Evolutionary conservation across 1,140 invertebrate genomes (phyloP).

Genomic region (Drosophila melanogaster): DNA sequence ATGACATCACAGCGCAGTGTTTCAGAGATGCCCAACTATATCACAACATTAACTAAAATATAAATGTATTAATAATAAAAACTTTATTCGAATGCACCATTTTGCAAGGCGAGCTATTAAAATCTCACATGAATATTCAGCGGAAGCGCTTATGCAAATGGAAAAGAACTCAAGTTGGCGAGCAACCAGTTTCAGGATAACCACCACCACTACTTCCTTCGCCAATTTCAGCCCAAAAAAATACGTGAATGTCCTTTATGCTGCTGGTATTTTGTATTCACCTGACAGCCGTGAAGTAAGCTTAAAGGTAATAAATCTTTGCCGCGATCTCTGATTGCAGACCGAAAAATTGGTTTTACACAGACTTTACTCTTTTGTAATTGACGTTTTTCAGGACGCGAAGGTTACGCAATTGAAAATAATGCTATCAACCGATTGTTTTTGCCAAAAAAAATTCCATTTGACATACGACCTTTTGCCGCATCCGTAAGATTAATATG

Average conservation of each 20-base stretch:
- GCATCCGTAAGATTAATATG: conserved; percentile 20
- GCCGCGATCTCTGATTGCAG: conserved; percentile 20
- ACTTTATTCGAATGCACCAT: conserved; percentile 1
- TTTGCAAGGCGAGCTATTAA: conserved; percentile 20
- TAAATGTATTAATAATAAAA: not conserved
- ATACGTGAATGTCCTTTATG: conserved; percentile 13
- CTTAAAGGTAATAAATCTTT: conserved; percentile 49
- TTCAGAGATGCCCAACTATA: too few relatives aligned
- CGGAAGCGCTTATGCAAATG: conserved; percentile 38
- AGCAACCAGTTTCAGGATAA: conserved; percentile 34
- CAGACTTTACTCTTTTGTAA: conserved; percentile 32
- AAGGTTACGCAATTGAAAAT: conserved; percentile 1
- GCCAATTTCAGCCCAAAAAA: not conserved
- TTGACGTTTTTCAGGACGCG: conserved; percentile 9
- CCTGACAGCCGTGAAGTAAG: conserved; percentile 48
- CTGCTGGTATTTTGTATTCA: conserved; percentile 19
- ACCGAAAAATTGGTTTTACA: conserved; percentile 46
- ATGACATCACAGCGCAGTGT: not conserved
- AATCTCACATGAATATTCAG: conserved; percentile 36
- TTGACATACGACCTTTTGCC: conserved; percentile 6
- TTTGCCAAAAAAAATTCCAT: not conserved
- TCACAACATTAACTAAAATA: too few relatives aligned
- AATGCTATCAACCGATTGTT: conserved; percentile 1
- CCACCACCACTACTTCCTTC: not conserved
- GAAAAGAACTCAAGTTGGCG: conserved; percentile 18